phyloP scores from a whole-genome alignment of 1,140 invertebrate species.

The Zaprionus ornatus region DNA sequence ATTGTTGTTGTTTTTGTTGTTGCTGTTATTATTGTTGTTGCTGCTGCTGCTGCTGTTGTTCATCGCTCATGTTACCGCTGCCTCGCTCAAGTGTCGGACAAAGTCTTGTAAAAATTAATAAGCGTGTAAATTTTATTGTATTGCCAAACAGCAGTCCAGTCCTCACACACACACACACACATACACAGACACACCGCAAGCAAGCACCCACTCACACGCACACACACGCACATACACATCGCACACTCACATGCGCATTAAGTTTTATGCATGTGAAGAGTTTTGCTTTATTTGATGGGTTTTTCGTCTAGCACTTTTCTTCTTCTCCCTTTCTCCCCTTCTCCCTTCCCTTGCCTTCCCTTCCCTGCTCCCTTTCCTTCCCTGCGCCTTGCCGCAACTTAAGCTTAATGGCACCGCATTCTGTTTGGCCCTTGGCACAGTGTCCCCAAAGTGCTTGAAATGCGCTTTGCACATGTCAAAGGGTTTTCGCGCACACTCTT shows the following conservation, averaged over 20 bases:
- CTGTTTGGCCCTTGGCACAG: constrained; percentile 36
- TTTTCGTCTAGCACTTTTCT: constrained; percentile 47
- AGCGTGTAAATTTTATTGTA: constrained; percentile 79
- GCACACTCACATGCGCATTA: constrained; percentile 26
- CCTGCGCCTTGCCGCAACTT: constrained; percentile 16
- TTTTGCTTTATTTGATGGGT: constrained; percentile 56
- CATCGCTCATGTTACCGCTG: constrained; percentile 45
- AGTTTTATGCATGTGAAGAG: constrained; percentile 67
- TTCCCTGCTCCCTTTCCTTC: background rate
- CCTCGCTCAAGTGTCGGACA: constrained; percentile 71
- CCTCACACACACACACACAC: constrained; percentile 2
- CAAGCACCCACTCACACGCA: constrained; percentile 11
- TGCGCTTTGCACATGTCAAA: constrained; percentile 5
- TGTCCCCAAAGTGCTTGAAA: constrained; percentile 29
- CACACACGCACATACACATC: constrained; percentile 4
- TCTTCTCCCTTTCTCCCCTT: background rate
- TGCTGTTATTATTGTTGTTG: background rate
- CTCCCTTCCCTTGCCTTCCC: background rate
- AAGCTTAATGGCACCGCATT: constrained; percentile 51
- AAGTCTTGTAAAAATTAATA: constrained; percentile 81
- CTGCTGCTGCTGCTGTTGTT: constrained; percentile 24
- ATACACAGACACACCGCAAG: background rate
- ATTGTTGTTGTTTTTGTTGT: background rate
- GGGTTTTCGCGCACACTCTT: background rate
- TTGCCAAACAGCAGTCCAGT: constrained; percentile 53